phyloP scores from a whole-genome alignment of 2,888 invertebrate species.

The Epsilonema sp. region DNA sequence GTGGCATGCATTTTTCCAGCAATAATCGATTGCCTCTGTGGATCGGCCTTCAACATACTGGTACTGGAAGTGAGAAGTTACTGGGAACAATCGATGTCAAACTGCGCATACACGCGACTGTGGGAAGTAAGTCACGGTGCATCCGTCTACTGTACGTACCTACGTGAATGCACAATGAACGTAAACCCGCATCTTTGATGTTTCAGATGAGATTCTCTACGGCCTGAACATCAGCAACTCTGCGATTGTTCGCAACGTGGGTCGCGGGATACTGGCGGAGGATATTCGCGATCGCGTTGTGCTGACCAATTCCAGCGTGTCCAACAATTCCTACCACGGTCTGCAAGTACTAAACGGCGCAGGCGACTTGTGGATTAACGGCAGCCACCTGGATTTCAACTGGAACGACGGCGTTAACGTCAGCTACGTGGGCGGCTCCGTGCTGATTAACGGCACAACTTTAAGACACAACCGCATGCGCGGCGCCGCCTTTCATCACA shows the following conservation, averaged over 20 bases:
- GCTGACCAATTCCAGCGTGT: constrained; percentile 23
- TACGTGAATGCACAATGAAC: no score
- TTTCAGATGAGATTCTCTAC: no score
- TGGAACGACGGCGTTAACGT: constrained; percentile 84
- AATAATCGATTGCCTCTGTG: no score
- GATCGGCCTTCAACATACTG: constrained; percentile 42
- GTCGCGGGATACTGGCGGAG: constrained; percentile 79
- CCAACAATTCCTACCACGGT: constrained; percentile 37
- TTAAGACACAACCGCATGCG: constrained; percentile 69
- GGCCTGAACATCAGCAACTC: constrained; percentile 71
- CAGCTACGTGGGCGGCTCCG: constrained; percentile 76
- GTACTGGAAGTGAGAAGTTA: background rate
- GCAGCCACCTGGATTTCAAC: constrained; percentile 69
- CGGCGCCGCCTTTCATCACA: constrained; percentile 60
- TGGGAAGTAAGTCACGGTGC: constrained; percentile 12
- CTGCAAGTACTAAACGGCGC: constrained; percentile 70
- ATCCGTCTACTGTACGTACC: no score
- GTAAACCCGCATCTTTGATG: no score
- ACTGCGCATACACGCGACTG: constrained; percentile 23
- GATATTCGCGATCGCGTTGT: constrained; percentile 46
- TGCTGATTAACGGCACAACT: constrained; percentile 67
- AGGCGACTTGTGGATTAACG: constrained; percentile 78
- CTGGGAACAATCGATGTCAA: constrained; percentile 14
- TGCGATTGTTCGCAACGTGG: constrained; percentile 65
- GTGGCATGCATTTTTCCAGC: no score